Evolutionary conservation across 2,888 invertebrate species (phyloP).

Genomic region (Rhopalosiphum nymphaeae): DNA sequence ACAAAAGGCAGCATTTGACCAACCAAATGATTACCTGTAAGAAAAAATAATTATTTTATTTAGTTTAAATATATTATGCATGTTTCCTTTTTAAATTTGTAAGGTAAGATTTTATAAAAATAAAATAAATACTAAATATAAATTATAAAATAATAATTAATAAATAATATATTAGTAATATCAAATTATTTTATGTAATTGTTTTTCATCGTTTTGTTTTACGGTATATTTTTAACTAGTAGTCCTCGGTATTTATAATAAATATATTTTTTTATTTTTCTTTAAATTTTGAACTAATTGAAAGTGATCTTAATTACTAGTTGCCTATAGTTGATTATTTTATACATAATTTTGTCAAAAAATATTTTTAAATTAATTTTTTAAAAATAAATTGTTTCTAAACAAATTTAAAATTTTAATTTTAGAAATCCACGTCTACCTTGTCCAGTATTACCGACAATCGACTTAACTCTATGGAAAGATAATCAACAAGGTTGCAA

Average conservation of each 20-base stretch:
- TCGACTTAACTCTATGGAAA: slow-evolving; percentile 87
- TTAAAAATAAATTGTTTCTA: slow-evolving; percentile 63
- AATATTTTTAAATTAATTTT: neutral
- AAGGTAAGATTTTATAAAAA: neutral
- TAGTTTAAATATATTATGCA: neutral
- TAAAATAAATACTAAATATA: neutral
- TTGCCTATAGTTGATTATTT: neutral
- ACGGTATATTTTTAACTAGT: neutral
- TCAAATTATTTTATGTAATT: neutral
- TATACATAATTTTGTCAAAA: neutral
- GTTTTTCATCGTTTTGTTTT: neutral
- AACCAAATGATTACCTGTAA: slow-evolving; percentile 89
- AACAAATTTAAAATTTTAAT: neutral
- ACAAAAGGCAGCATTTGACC: slow-evolving; percentile 90
- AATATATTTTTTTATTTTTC: neutral
- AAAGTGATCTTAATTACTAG: neutral
- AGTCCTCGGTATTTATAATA: neutral
- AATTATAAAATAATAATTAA: too few species aligned
- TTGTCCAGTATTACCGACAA: slow-evolving; percentile 83
- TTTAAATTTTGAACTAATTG: neutral
- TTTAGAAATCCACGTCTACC: slow-evolving; percentile 87
- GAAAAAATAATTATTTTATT: slow-evolving; percentile 68
- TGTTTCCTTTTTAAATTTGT: neutral
- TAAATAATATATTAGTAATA: too few species aligned
- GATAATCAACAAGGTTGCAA: slow-evolving; percentile 83